Percentiles rank a stretch among this genome's conserved stretches.
phyloP scores from a whole-genome alignment of 2,888 invertebrate species.

The Anticlea derivata region DNA sequence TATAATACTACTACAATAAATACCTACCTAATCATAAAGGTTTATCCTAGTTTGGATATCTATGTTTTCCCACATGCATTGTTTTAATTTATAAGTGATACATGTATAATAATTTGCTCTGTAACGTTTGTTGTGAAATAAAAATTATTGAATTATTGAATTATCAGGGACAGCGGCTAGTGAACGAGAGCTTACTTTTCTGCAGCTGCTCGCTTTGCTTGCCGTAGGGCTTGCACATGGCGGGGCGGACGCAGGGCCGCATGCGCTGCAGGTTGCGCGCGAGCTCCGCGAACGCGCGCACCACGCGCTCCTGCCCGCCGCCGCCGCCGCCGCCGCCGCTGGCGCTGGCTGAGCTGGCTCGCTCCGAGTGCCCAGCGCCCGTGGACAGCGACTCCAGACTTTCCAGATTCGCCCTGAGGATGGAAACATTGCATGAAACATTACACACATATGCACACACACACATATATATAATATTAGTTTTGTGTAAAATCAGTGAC shows the following conservation, averaged over 20 bases:
- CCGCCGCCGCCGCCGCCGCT: constrained; percentile 71
- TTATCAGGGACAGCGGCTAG: neutral
- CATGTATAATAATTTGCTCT: too few relatives aligned
- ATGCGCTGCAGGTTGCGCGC: constrained; percentile 95
- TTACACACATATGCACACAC: too few relatives aligned
- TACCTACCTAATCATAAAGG: too few relatives aligned
- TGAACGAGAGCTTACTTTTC: constrained; percentile 85
- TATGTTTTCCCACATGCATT: too few relatives aligned
- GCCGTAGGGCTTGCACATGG: constrained; percentile 96
- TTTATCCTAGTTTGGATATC: too few relatives aligned
- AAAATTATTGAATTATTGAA: too few relatives aligned
- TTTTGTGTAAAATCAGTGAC: too few relatives aligned
- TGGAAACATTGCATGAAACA: neutral
- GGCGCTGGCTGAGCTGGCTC: constrained; percentile 87
- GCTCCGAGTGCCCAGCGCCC: constrained; percentile 84
- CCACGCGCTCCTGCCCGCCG: constrained; percentile 92
- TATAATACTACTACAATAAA: too few relatives aligned
- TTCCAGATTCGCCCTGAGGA: constrained; percentile 86
- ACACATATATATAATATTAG: too few relatives aligned
- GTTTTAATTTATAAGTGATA: too few relatives aligned
- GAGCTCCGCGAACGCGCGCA: constrained; percentile 92
- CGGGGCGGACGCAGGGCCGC: constrained; percentile 94
- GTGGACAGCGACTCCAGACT: constrained; percentile 85
- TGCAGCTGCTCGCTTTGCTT: constrained; percentile 95
- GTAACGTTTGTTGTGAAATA: too few relatives aligned